Conservation (phyloP, 2,113 vertebrate species). For the Planiliza haematocheilus region DNA sequence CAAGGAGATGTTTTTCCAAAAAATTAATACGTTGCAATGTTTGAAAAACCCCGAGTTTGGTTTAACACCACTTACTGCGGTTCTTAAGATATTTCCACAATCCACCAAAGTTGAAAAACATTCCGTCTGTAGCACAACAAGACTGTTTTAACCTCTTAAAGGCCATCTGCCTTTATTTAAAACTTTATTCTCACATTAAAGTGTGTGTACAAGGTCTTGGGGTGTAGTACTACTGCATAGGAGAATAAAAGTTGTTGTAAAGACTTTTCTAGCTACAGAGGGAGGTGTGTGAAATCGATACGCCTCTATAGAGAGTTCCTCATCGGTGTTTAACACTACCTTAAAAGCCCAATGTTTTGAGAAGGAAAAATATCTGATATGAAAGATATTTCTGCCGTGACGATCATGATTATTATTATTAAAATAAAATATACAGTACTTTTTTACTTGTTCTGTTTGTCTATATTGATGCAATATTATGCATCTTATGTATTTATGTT, state of each 20-base stretch:
- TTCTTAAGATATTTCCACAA: slow-evolving; percentile 15
- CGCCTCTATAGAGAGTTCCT: neutral
- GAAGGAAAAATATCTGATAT: too few relatives aligned
- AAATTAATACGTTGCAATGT: neutral
- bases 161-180: neutral
- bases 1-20: neutral
- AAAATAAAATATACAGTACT: too few relatives aligned
- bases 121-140: neutral
- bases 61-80: neutral
- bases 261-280: neutral
- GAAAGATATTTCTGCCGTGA: too few relatives aligned
- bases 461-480: too few relatives aligned
- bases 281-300: neutral
- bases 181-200: neutral
- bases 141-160: neutral
- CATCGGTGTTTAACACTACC: neutral
- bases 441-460: too few relatives aligned
- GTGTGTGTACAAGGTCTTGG: neutral
- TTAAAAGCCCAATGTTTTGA: too few relatives aligned
- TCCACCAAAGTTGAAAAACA: neutral
- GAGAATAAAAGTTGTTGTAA: neutral
- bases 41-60: neutral
- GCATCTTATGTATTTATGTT: too few relatives aligned
- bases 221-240: neutral
- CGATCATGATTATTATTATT: too few relatives aligned